Evolutionary conservation across 2,797 vertebrate genomes (phyloP).

Genomic region (Galaxias olidus): DNA sequence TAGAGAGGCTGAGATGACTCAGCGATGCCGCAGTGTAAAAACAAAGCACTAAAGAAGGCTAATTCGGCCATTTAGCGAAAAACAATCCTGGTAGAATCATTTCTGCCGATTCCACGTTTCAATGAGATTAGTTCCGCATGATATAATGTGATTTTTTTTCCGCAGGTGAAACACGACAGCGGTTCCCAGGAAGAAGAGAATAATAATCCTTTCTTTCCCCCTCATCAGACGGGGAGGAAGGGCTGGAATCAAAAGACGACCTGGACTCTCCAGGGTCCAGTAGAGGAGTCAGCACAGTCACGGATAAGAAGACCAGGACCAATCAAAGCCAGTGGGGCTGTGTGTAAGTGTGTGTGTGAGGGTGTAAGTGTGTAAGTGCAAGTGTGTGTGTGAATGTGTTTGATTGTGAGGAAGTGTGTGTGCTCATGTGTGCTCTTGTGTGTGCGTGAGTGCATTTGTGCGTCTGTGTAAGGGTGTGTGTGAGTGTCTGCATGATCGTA

Average conservation of each 20-base stretch:
- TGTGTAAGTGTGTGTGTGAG: constrained; percentile 7
- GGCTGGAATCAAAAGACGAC: constrained; percentile 52
- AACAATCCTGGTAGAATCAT: constrained; percentile 28
- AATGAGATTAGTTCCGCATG: constrained; percentile 9
- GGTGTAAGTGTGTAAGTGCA: constrained; percentile 7
- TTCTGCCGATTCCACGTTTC: constrained; percentile 16
- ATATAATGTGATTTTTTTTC: constrained; percentile 58
- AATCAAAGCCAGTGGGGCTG: constrained; percentile 41
- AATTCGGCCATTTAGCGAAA: no score
- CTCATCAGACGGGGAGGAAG: constrained; percentile 46
- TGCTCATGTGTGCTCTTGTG: background rate
- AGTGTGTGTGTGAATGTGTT: background rate
- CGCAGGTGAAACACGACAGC: constrained; percentile 59
- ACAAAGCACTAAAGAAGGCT: constrained; percentile 36
- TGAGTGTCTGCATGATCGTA: background rate
- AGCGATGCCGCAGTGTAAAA: constrained; percentile 59
- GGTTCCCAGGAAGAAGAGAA: constrained; percentile 53
- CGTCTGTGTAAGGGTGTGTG: no score
- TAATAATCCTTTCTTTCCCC: constrained; percentile 51
- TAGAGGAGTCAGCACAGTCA: constrained; percentile 66
- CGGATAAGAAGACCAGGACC: constrained; percentile 54
- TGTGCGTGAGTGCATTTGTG: no score
- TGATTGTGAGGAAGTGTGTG: background rate
- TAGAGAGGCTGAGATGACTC: constrained; percentile 48
- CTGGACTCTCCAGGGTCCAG: constrained; percentile 60